Conservation (phyloP, 2,113 vertebrate species). For the Leuciscus idus region DNA sequence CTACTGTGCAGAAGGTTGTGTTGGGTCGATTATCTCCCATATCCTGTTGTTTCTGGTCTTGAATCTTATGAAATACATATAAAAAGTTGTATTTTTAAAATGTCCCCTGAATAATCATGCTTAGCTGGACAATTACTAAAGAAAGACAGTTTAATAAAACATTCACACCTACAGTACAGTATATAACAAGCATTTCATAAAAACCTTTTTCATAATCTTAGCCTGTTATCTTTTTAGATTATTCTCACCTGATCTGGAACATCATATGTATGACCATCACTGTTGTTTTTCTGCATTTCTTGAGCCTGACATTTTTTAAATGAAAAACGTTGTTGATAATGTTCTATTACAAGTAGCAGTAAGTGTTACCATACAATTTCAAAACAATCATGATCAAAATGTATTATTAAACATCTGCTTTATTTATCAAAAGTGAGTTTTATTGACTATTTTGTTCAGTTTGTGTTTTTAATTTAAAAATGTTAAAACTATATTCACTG, state of each 20-base stretch:
- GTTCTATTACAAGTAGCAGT: neutral
- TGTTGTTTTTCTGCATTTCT: neutral
- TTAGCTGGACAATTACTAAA: neutral
- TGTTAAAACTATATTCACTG: too few relatives aligned
- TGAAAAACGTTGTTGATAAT: neutral
- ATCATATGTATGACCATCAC: neutral
- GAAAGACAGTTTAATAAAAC: neutral
- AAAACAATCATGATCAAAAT: too few relatives aligned
- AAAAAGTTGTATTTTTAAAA: neutral
- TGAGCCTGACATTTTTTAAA: neutral
- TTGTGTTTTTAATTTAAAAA: too few relatives aligned
- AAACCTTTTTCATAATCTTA: neutral
- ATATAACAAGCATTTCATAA: neutral
- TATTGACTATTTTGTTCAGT: too few relatives aligned
- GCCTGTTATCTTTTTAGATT: neutral
- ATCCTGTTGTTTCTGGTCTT: neutral
- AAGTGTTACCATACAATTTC: too few relatives aligned
- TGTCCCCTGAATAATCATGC: neutral
- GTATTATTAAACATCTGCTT: too few relatives aligned
- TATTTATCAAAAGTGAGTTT: too few relatives aligned
- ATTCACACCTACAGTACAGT: neutral
- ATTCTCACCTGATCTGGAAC: neutral
- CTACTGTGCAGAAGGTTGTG: neutral
- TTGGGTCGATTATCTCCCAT: neutral
- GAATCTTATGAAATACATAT: neutral